These are phyloP conservation scores for Planococcus citri DNA, from an alignment of 1,140 invertebrate species.

Conservation along the genomic window DNA sequence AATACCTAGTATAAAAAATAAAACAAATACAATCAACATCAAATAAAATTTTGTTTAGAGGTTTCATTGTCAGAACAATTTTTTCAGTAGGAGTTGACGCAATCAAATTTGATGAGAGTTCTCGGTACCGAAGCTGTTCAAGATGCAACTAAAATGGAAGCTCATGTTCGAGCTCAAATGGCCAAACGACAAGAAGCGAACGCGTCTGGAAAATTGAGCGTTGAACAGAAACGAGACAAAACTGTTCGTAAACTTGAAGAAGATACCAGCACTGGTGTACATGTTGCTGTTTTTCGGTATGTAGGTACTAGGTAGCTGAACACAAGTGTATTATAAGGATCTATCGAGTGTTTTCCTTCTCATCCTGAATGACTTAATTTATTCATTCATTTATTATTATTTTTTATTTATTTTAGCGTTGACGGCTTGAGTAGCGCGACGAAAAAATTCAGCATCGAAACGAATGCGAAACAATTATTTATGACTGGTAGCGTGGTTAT, in stretches of 20 bases:
- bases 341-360: slow-evolving; percentile 14
- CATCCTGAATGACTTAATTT: slow-evolving; percentile 10
- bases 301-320: no score
- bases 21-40: no score
- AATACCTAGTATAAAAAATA: no score
- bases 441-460: slow-evolving; percentile 97
- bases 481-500: slow-evolving; percentile 90
- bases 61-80: no score
- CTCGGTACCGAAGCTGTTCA: slow-evolving; percentile 94
- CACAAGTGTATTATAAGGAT: no score
- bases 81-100: no score
- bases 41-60: no score
- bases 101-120: slow-evolving; percentile 97
- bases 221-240: slow-evolving; percentile 87
- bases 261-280: slow-evolving; percentile 74
- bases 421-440: slow-evolving; percentile 79
- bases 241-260: slow-evolving; percentile 86
- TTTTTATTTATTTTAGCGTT: slow-evolving; percentile 48
- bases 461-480: slow-evolving; percentile 89
- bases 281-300: slow-evolving; percentile 90
- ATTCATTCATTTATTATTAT: not conserved
- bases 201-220: slow-evolving; percentile 81
- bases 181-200: slow-evolving; percentile 93
- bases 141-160: slow-evolving; percentile 98
- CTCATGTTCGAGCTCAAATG: slow-evolving; percentile 96